Conservation (phyloP, 2,113 vertebrate species). For the Tenrec ecaudatus region DNA sequence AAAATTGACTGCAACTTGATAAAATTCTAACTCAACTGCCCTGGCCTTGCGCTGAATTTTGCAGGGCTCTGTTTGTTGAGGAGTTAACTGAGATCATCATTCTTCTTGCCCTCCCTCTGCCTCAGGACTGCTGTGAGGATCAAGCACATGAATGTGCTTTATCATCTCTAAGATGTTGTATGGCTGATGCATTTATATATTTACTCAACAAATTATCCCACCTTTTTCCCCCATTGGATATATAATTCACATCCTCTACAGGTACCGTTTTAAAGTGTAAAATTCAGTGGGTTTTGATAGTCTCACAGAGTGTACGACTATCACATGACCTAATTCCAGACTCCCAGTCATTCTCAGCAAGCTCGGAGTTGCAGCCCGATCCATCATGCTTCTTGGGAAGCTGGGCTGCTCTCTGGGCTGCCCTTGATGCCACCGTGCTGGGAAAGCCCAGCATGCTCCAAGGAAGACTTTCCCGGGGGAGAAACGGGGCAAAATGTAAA, state of each 20-base stretch:
- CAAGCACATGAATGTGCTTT: neutral
- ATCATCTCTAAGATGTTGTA: neutral
- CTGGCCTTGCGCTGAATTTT: neutral
- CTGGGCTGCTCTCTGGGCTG: neutral
- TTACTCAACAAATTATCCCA: neutral
- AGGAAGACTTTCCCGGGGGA: constrained; percentile 28
- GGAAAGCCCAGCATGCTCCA: neutral
- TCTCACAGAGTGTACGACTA: neutral
- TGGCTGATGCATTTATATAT: neutral
- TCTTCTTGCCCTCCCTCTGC: neutral
- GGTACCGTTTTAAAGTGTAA: neutral
- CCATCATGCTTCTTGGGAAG: neutral
- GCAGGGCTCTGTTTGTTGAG: neutral
- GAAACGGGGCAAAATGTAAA: constrained; percentile 23
- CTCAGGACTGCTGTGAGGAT: neutral
- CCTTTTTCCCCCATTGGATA: neutral
- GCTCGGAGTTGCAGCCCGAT: neutral
- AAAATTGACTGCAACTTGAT: neutral
- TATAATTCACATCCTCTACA: constrained; percentile 5
- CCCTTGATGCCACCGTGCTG: neutral
- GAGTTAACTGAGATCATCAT: constrained; percentile 7
- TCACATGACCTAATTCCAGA: neutral
- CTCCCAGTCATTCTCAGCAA: neutral
- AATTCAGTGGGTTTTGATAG: neutral
- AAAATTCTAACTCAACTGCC: constrained; percentile 10